Conservation (phyloP, 2,888 invertebrate species). For the Drosophila tanythrix region DNA sequence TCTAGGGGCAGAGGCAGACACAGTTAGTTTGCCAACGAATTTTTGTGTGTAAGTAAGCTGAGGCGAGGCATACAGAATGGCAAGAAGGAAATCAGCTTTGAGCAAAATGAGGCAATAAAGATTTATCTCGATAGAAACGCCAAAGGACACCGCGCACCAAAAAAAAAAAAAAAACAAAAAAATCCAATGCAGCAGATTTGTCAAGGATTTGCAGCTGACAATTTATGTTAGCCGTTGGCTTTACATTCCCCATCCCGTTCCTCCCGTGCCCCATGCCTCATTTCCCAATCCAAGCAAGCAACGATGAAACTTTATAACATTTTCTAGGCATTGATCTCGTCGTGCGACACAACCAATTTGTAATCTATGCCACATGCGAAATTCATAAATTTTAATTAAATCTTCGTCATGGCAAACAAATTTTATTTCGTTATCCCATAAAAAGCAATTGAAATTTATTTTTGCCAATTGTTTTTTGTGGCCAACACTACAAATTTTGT, state of each 20-base stretch:
- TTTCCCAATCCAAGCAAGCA: slow-evolving; percentile 20
- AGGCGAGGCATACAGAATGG: slow-evolving; percentile 38
- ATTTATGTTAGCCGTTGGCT: slow-evolving; percentile 70
- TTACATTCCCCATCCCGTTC: slow-evolving; percentile 15
- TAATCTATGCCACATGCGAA: slow-evolving; percentile 61
- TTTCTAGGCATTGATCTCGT: slow-evolving; percentile 28
- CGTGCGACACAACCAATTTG: slow-evolving; percentile 35
- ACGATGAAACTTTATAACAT: slow-evolving; percentile 20
- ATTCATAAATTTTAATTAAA: slow-evolving; percentile 75
- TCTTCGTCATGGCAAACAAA: slow-evolving; percentile 9
- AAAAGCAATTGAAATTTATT: slow-evolving; percentile 38
- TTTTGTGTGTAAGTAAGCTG: slow-evolving; percentile 33
- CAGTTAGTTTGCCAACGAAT: slow-evolving; percentile 55
- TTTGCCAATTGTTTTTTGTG: slow-evolving; percentile 4
- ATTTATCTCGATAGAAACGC: slow-evolving; percentile 64
- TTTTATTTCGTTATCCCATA: slow-evolving; percentile 12
- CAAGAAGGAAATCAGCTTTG: slow-evolving; percentile 68
- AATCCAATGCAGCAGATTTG: slow-evolving; percentile 76
- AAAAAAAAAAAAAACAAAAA: slow-evolving; percentile 12
- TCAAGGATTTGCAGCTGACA: slow-evolving; percentile 74
- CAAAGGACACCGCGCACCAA: slow-evolving; percentile 49
- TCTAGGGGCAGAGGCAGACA: slow-evolving; percentile 3
- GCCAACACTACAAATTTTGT: slow-evolving; percentile 28
- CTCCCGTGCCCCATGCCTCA: background rate
- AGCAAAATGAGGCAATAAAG: slow-evolving; percentile 80